Percentiles rank a stretch among this genome's conserved stretches.
phyloP scores from a whole-genome alignment of 2,113 vertebrate species.

The Rhizomys pruinosus region DNA sequence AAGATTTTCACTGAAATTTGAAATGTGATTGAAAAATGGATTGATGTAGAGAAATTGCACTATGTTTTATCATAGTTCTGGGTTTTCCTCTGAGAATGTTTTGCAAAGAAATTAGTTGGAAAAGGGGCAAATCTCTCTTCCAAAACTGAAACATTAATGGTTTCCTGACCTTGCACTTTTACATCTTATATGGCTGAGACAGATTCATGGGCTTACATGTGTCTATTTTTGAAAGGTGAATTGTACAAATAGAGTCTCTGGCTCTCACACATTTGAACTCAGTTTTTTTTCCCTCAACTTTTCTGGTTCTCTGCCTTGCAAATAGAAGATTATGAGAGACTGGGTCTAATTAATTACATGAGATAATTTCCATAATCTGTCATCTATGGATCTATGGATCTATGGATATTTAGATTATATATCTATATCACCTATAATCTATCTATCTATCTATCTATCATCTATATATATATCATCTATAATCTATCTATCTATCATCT shows the following conservation, averaged over 20 bases:
- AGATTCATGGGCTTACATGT: neutral
- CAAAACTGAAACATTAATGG: neutral
- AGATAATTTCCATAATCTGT: neutral
- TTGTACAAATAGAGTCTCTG: fast-evolving
- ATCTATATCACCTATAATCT: neutral
- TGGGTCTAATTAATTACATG: neutral
- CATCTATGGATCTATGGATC: neutral
- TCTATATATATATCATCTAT: too few relatives aligned
- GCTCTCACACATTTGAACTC: neutral
- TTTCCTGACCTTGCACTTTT: neutral
- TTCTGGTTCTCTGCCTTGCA: neutral
- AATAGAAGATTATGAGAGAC: neutral
- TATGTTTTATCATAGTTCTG: neutral
- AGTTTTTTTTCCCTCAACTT: neutral
- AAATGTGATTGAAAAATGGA: neutral
- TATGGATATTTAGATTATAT: too few relatives aligned
- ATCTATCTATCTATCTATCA: too few relatives aligned
- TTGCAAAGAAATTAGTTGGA: neutral
- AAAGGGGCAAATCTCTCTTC: too few relatives aligned
- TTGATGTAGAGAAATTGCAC: too few relatives aligned
- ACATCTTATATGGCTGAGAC: neutral
- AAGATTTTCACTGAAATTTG: neutral
- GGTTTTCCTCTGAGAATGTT: neutral
- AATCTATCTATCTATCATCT: too few relatives aligned
- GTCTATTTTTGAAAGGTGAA: neutral